Evolutionary conservation across 2,888 invertebrate genomes (phyloP).

Genomic region (Conomelus anceps): DNA sequence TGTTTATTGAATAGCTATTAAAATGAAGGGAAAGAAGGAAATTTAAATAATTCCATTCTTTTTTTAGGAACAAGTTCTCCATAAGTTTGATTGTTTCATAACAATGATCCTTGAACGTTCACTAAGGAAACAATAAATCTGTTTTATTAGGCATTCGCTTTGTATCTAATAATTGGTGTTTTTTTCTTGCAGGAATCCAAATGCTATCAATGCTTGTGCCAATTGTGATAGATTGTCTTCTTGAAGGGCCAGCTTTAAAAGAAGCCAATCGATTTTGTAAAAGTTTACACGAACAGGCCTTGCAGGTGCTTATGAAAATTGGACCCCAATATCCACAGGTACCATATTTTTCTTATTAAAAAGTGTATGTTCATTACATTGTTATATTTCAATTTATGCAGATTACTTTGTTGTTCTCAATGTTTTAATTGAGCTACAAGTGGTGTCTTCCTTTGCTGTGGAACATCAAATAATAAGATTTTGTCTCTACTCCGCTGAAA

Average conservation of each 20-base stretch:
- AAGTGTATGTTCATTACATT: neutral
- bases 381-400: too few species aligned
- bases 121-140: neutral
- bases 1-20: too few species aligned
- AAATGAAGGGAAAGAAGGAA: too few species aligned
- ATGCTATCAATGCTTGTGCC: constrained; percentile 86
- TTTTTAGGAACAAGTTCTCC: too few species aligned
- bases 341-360: constrained; percentile 23
- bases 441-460: too few species aligned
- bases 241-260: constrained; percentile 58
- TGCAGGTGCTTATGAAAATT: constrained; percentile 83
- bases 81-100: neutral
- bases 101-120: neutral
- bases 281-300: constrained; percentile 77
- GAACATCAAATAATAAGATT: too few species aligned
- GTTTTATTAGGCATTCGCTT: neutral
- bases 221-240: constrained; percentile 76
- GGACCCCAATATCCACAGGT: constrained; percentile 89
- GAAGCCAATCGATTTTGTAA: constrained; percentile 56
- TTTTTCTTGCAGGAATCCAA: constrained; percentile 65
- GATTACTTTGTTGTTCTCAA: neutral
- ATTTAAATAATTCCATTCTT: too few species aligned
- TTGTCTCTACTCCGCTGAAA: too few species aligned
- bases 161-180: neutral
- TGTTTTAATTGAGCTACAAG: neutral